Evolutionary conservation across 2,113 vertebrate species (phyloP).

Genomic region (Macrotis lagotis): DNA sequence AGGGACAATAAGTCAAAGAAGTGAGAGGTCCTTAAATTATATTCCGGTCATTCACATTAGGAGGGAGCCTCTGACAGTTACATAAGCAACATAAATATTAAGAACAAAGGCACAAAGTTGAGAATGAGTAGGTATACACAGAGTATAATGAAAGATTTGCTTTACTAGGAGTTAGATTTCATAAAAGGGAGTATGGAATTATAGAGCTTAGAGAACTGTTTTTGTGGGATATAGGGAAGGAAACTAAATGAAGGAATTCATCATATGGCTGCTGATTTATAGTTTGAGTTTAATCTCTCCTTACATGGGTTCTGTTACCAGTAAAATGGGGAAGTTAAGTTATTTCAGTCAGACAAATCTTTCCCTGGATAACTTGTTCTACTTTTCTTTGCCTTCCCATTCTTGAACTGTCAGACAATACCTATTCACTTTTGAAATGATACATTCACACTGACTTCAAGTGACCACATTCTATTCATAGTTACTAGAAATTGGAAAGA

Average conservation of each 20-base stretch:
- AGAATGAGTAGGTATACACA: not conserved
- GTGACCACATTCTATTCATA: not conserved
- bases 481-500: not conserved
- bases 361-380: not conserved
- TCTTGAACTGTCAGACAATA: not conserved
- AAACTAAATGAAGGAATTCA: not conserved
- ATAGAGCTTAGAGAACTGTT: not conserved
- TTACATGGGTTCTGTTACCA: not conserved
- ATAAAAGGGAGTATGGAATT: not conserved
- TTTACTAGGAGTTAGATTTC: slow-evolving; percentile 7
- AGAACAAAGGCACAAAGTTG: not conserved
- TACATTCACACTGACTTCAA: not conserved
- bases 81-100: not conserved
- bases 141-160: not conserved
- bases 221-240: not conserved
- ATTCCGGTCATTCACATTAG: not conserved
- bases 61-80: not conserved
- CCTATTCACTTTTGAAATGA: not conserved
- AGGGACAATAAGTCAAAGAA: not conserved
- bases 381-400: not conserved
- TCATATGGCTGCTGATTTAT: not conserved
- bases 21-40: not conserved
- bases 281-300: not conserved
- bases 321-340: not conserved
- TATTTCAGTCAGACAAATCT: not conserved